Conservation (phyloP, 1,140 invertebrate species). For the Ostrea denselamellosa region DNA sequence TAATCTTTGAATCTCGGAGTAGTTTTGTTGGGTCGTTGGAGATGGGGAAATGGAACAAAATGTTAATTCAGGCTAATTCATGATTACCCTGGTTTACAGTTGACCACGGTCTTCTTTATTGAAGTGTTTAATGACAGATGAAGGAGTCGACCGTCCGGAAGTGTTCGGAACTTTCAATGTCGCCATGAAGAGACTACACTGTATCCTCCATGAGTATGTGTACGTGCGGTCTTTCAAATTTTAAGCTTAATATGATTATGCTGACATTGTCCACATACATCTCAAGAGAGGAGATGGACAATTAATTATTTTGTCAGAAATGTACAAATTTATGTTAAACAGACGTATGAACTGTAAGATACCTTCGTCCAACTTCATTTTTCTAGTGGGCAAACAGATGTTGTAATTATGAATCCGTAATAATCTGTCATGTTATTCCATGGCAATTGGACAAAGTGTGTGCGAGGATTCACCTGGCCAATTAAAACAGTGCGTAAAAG, state of each 20-base stretch:
- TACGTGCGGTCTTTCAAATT: no score
- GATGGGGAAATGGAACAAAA: no score
- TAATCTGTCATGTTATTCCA: neutral
- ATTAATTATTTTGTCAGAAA: neutral
- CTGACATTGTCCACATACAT: neutral
- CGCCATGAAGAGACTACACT: no score
- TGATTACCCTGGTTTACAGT: no score
- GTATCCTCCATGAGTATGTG: no score
- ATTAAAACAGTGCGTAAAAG: neutral
- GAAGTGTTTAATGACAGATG: no score
- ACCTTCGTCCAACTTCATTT: slow-evolving; percentile 2
- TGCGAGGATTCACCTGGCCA: neutral
- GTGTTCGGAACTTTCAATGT: no score
- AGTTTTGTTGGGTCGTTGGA: no score
- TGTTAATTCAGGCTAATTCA: no score
- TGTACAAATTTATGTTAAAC: slow-evolving; percentile 11
- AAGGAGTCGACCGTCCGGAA: no score
- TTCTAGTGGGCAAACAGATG: neutral
- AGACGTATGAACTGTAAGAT: neutral
- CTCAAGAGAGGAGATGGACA: neutral
- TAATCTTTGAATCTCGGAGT: no score
- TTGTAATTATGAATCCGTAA: neutral
- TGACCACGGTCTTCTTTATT: no score
- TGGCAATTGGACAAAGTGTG: neutral
- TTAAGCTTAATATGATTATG: neutral